Evolutionary conservation across 64 coral and sea anemone genomes (phyloP).

Genomic region (Anthopleura sola): DNA sequence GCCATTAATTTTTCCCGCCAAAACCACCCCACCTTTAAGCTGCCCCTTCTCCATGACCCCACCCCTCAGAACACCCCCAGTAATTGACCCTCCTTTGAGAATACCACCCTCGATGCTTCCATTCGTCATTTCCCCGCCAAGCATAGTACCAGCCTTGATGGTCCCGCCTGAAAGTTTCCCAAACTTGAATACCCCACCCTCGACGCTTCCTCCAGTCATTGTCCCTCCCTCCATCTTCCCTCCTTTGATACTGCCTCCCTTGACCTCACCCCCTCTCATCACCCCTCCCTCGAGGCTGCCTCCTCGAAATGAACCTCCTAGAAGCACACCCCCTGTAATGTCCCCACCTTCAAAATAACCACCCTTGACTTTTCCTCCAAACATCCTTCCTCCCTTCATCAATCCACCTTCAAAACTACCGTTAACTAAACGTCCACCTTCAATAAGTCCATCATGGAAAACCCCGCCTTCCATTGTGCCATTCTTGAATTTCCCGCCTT

Average conservation of each 20-base stretch:
- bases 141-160: constrained; percentile 72
- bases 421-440: constrained; percentile 71
- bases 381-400: constrained; percentile 69
- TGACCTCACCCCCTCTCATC: constrained; percentile 69
- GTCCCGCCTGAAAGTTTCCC: constrained; percentile 88
- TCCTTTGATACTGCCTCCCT: constrained; percentile 66
- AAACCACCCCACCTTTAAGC: constrained; percentile 83
- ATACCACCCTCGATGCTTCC: constrained; percentile 94
- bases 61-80: constrained; percentile 88
- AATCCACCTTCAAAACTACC: constrained; percentile 84
- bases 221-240: constrained; percentile 86
- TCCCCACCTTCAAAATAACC: constrained; percentile 82
- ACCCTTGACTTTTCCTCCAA: constrained; percentile 71
- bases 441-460: constrained; percentile 64
- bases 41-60: constrained; percentile 95
- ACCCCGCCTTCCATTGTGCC: constrained; percentile 83
- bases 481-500: constrained; percentile 75
- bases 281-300: constrained; percentile 89
- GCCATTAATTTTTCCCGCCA: constrained; percentile 90
- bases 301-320: constrained; percentile 67
- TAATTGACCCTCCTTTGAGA: constrained; percentile 76
- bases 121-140: constrained; percentile 82
- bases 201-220: constrained; percentile 76
- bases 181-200: constrained; percentile 65
- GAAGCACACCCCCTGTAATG: constrained; percentile 81